Conservation (phyloP, 2,797 vertebrate species). For the Uromys caudimaculatus region DNA sequence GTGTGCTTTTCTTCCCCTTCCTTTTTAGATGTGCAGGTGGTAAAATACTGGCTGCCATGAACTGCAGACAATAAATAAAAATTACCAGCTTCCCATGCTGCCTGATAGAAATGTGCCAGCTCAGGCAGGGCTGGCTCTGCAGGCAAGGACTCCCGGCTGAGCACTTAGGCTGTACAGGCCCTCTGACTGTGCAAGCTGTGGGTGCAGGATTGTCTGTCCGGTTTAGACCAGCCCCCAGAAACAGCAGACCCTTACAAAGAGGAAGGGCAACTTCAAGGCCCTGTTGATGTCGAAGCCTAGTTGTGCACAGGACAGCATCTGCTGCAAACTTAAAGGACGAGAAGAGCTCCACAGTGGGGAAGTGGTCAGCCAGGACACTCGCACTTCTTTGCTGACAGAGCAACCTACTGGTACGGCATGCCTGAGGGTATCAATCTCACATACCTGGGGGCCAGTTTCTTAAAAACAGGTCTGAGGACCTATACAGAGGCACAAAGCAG, state of each 20-base stretch:
- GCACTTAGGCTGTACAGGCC: constrained; percentile 1
- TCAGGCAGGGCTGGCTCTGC: constrained; percentile 54
- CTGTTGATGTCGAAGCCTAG: not conserved
- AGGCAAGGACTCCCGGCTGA: constrained; percentile 40
- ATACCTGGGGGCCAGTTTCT: not conserved
- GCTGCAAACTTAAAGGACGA: not conserved
- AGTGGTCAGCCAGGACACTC: not conserved
- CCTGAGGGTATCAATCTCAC: not conserved
- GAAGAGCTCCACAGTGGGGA: not conserved
- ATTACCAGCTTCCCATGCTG: constrained; percentile 80
- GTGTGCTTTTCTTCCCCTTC: constrained; percentile 84
- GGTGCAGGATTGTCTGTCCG: constrained; percentile 51
- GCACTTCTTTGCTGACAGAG: not conserved
- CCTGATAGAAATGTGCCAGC: constrained; percentile 77
- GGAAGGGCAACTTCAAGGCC: not conserved
- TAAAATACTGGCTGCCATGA: constrained; percentile 86
- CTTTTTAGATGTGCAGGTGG: constrained; percentile 83
- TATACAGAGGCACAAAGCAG: not conserved
- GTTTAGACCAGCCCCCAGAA: not conserved
- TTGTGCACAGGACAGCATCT: not conserved
- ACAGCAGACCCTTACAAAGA: not conserved
- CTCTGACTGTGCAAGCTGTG: constrained; percentile 65
- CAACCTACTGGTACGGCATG: not conserved
- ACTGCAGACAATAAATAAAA: constrained; percentile 80
- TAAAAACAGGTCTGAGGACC: not conserved